phyloP scores from a whole-genome alignment of 2,797 vertebrate genomes.

The Neomorphus geoffroyi region DNA sequence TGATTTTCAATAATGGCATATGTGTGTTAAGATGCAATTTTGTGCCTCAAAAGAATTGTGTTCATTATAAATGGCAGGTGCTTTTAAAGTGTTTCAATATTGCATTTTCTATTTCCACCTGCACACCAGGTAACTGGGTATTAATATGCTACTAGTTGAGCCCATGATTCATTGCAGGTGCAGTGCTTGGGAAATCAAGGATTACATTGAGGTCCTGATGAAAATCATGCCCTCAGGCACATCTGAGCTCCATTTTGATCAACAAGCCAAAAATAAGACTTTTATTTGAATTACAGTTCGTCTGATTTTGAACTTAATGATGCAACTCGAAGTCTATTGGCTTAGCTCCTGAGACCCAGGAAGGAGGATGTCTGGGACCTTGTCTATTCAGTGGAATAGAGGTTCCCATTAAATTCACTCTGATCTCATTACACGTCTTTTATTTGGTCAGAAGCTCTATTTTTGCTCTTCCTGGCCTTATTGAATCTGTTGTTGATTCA shows the following conservation, averaged over 20 bases:
- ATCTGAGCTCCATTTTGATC: slow-evolving; percentile 64
- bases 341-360: slow-evolving; percentile 60
- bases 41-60: slow-evolving; percentile 51
- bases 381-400: slow-evolving; percentile 51
- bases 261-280: slow-evolving; percentile 61
- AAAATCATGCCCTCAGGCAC: slow-evolving; percentile 67
- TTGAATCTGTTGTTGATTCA: slow-evolving; percentile 63
- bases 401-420: slow-evolving; percentile 59
- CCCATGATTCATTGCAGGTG: slow-evolving; percentile 66
- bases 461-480: slow-evolving; percentile 67
- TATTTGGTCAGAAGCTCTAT: slow-evolving; percentile 59
- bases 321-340: slow-evolving; percentile 66
- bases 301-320: slow-evolving; percentile 70
- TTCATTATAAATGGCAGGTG: slow-evolving; percentile 59
- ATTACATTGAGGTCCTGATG: slow-evolving; percentile 65
- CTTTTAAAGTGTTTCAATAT: slow-evolving; percentile 61
- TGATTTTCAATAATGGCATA: slow-evolving; percentile 50
- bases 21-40: slow-evolving; percentile 59
- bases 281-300: slow-evolving; percentile 65
- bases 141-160: slow-evolving; percentile 66
- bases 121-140: slow-evolving; percentile 61
- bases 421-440: slow-evolving; percentile 38
- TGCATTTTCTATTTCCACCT: slow-evolving; percentile 61
- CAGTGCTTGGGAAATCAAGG: slow-evolving; percentile 70
- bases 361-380: slow-evolving; percentile 58